phyloP scores from a whole-genome alignment of 2,797 vertebrate genomes.

The Syngnathus rostellatus region DNA sequence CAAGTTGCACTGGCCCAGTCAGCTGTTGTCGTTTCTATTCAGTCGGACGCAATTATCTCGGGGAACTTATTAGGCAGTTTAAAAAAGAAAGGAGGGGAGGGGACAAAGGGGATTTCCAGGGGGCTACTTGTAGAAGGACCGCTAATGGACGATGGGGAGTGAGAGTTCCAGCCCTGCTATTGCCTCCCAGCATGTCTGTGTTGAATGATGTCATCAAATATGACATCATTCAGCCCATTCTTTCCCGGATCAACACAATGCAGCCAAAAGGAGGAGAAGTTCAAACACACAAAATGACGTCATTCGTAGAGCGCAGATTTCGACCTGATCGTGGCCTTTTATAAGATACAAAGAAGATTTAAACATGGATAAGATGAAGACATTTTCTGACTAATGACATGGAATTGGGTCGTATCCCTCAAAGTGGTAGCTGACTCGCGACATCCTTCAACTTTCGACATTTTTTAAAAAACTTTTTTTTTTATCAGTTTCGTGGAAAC shows the following conservation, averaged over 20 bases:
- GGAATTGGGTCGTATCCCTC: neutral
- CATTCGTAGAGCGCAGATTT: neutral
- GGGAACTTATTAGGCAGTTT: neutral
- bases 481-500: neutral
- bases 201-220: constrained; percentile 57
- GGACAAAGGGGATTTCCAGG: constrained; percentile 12
- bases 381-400: neutral
- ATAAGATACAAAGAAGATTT: no score
- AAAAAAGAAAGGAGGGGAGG: neutral
- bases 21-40: constrained; percentile 18
- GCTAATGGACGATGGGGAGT: constrained; percentile 23
- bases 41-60: no score
- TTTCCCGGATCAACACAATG: constrained; percentile 6
- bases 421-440: neutral
- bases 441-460: neutral
- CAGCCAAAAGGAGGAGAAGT: neutral
- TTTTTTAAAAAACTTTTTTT: neutral
- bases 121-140: constrained; percentile 44
- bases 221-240: constrained; percentile 53
- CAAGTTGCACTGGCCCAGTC: constrained; percentile 40
- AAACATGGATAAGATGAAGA: no score
- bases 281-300: neutral
- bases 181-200: constrained; percentile 47
- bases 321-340: neutral
- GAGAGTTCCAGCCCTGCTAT: constrained; percentile 25